Evolutionary conservation across 1,140 invertebrate species (phyloP), one percentile per base, ranked within the genome.

Genomic region (Eumeta japonica): DNA sequence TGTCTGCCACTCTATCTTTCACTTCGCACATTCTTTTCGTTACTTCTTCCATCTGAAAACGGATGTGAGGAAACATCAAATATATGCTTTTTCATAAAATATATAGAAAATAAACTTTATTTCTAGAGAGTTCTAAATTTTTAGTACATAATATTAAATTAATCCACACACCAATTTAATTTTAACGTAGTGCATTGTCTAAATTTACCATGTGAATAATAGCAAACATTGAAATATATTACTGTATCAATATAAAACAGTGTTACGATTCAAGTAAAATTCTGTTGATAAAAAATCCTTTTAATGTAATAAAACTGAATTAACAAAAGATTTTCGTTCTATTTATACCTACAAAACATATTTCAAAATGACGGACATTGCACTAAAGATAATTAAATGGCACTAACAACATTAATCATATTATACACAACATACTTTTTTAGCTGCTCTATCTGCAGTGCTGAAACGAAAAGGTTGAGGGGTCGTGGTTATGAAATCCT

Each of bases 401-500:
- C 20, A n/a, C 7, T 7, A n/a, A n/a, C 20, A 24, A 24, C n/a
- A 7, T 24, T n/a, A 7, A 7, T n/a, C 20, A 24, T 24, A 7
- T 24, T 7, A n/a, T 24, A 24, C 20, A n/a, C 12, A 29, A 34
- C 35, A 16, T 49, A 73, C 68, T 45, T 68, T 71, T 46, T 73
- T 65, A 20, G 55, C 62, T 0, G 67, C 66, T 46, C 75, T 58
- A 50, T 65, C 66, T 15, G 68, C 74, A 10, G 72, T 76, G 37
- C 64, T 73, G 13, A 78, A 71, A 14, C 66, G 62, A 48, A 78
- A 79, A 2, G 75, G 75, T 35, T 73, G 67, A 15, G 79, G 76
- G 46, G 68, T 79, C 0, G 76, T 79, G 10, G 76, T 76, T 13
- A 80, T 66, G 43, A 80, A 78, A 41, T 77, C 71, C 31, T 76